phyloP scores from a whole-genome alignment of 64 coral and sea anemone species.

The Montipora cactus region DNA sequence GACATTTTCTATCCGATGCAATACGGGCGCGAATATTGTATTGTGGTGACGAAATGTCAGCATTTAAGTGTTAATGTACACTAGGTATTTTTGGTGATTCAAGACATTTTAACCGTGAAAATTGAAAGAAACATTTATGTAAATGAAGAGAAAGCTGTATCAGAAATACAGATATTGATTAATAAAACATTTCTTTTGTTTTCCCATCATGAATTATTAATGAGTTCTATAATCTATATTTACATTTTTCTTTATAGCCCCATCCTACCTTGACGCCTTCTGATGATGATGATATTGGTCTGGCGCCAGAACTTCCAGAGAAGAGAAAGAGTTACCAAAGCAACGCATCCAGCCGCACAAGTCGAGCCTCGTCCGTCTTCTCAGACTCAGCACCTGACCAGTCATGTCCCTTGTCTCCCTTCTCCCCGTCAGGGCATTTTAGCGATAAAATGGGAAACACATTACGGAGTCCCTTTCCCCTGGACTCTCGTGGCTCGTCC shows the following conservation, averaged over 20 bases:
- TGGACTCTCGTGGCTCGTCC: slow-evolving; percentile 24
- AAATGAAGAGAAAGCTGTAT: no score
- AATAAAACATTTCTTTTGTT: no score
- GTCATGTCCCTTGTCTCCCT: not conserved
- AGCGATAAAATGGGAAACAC: not conserved
- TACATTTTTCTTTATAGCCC: not conserved
- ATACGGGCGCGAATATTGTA: no score
- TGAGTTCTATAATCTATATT: no score
- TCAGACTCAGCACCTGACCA: slow-evolving; percentile 11
- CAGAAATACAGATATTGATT: no score
- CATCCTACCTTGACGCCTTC: not conserved
- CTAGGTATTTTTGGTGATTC: no score
- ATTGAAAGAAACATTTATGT: no score
- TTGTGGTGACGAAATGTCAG: no score
- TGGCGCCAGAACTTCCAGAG: slow-evolving; percentile 31
- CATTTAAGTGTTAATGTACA: no score
- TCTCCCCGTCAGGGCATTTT: not conserved
- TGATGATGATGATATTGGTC: not conserved
- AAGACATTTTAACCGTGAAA: no score
- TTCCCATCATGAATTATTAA: no score
- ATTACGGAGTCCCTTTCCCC: not conserved
- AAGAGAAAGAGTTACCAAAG: slow-evolving; percentile 35
- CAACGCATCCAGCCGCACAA: not conserved
- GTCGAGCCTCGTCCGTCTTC: slow-evolving; percentile 4
- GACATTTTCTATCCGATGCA: no score